These are phyloP conservation scores for Phalacrocorax carbo DNA, from an alignment of 2,113 vertebrate species.

Conservation along the genomic window DNA sequence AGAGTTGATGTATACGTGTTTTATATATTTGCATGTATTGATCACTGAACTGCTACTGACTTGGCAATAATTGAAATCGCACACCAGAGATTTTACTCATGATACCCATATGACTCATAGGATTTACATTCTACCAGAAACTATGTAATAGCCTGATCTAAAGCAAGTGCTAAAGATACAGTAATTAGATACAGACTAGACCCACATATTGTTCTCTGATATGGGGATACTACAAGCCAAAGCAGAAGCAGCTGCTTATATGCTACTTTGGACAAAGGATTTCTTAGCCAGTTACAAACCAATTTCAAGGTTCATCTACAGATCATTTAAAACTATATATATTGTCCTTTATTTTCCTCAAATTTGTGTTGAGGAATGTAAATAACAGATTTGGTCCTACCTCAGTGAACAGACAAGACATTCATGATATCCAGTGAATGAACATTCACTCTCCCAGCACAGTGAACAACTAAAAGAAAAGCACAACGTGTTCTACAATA, in stretches of 20 bases:
- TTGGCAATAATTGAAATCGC: background rate
- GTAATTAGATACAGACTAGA: background rate
- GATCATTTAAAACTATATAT: background rate
- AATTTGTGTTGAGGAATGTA: background rate
- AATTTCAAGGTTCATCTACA: background rate
- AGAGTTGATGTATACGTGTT: background rate
- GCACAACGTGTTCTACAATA: background rate
- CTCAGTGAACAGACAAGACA: background rate
- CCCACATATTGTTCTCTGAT: background rate
- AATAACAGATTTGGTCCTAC: background rate
- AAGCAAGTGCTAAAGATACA: background rate
- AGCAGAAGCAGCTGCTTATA: background rate
- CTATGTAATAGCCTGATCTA: background rate
- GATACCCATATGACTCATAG: background rate
- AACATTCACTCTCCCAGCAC: background rate
- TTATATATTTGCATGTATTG: background rate
- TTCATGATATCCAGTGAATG: background rate
- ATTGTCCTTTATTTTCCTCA: background rate
- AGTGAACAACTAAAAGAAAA: background rate
- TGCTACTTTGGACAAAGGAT: background rate
- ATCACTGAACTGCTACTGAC: background rate
- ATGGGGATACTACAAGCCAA: background rate
- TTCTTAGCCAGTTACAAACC: background rate
- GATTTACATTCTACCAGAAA: background rate
- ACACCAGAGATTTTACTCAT: background rate